Evolutionary conservation across 1,140 invertebrate genomes (phyloP).

Genomic region (Drosophila ohnishii): DNA sequence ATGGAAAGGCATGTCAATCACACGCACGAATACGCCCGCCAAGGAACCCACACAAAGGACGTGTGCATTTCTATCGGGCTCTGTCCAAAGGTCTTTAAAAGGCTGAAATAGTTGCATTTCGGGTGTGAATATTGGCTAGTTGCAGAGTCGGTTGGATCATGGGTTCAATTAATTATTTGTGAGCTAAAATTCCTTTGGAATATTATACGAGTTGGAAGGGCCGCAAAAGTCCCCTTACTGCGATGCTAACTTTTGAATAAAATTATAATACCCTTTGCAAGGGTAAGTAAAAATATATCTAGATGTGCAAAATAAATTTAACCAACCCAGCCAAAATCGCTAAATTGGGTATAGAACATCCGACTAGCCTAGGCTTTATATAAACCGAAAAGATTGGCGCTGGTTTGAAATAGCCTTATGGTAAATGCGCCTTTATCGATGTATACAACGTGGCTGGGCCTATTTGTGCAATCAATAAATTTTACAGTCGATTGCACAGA

Average conservation of each 20-base stretch:
- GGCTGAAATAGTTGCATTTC: constrained; percentile 2
- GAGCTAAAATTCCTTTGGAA: neutral
- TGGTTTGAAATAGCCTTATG: constrained; percentile 12
- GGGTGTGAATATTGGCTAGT: constrained; percentile 8
- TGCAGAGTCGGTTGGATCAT: neutral
- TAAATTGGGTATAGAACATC: constrained; percentile 16
- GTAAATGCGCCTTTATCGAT: constrained; percentile 10
- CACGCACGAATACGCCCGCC: constrained; percentile 40
- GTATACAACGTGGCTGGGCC: constrained; percentile 34
- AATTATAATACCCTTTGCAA: neutral
- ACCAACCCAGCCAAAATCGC: constrained; percentile 6
- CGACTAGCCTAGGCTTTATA: neutral
- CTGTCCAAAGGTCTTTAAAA: neutral
- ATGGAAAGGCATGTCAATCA: constrained; percentile 75
- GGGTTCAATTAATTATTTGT: constrained; percentile 6
- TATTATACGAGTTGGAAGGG: neutral
- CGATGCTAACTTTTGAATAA: neutral
- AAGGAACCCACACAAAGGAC: constrained; percentile 23
- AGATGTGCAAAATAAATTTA: constrained; percentile 7
- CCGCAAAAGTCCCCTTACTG: neutral
- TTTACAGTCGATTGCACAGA: constrained; percentile 73
- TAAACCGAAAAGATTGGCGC: neutral
- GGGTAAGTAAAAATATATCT: constrained; percentile 1
- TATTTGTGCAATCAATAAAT: constrained; percentile 79
- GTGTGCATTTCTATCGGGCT: neutral